Evolutionary conservation across 30 jellyfish, hydroid and myxozoan genomes (phyloP).

Genomic region (Mastigias papua): DNA sequence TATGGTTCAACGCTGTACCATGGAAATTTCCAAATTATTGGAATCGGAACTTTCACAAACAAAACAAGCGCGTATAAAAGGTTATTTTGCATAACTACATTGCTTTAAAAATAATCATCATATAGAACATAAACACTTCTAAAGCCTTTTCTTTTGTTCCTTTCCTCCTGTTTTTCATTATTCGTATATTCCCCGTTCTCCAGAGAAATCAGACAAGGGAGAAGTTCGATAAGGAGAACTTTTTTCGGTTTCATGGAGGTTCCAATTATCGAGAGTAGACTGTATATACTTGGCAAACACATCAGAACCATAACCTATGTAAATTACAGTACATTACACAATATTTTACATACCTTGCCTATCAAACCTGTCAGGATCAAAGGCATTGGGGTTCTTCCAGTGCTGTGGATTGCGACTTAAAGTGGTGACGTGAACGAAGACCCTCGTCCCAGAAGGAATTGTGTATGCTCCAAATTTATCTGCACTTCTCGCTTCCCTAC

Average conservation of each 20-base stretch:
- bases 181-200: no score
- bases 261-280: not conserved
- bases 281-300: not conserved
- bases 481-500: constrained; percentile 12
- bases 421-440: not conserved
- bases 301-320: not conserved
- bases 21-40: no score
- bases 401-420: constrained; percentile 10
- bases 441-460: constrained; percentile 28
- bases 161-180: no score
- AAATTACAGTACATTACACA: not conserved
- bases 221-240: not conserved
- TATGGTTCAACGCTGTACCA: no score
- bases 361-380: constrained; percentile 61
- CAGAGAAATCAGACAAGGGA: no score
- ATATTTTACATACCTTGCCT: constrained; percentile 5
- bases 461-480: constrained; percentile 29
- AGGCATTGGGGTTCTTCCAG: constrained; percentile 51
- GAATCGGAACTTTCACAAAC: no score
- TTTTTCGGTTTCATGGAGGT: not conserved
- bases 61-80: not conserved
- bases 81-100: no score
- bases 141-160: no score
- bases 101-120: no score
- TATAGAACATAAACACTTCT: no score